These are phyloP conservation scores for Halotydeus destructor DNA, from an alignment of 1,140 invertebrate species.

Conservation along the genomic window DNA sequence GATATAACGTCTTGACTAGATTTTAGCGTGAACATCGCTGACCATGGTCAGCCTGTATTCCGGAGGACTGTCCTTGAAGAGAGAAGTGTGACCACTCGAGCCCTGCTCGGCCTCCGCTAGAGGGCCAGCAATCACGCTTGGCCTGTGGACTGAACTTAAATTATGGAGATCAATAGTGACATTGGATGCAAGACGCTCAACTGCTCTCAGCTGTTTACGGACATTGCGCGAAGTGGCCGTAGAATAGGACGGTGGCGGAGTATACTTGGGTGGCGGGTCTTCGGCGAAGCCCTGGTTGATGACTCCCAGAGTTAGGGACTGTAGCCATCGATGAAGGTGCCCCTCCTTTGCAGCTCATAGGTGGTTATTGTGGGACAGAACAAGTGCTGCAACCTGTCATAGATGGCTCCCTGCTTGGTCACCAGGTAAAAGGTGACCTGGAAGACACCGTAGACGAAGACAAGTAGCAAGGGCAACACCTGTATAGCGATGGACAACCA, in stretches of 20 bases:
- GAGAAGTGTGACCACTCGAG: too few species aligned
- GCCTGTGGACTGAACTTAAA: too few species aligned
- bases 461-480: conserved; percentile 45
- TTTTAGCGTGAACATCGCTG: too few species aligned
- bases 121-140: too few species aligned
- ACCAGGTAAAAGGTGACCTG: conserved; percentile 16
- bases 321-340: neutral
- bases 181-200: neutral
- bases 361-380: conserved; percentile 3
- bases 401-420: neutral
- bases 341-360: neutral
- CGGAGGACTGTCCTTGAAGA: too few species aligned
- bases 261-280: conserved; percentile 77
- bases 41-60: too few species aligned
- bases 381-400: neutral
- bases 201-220: neutral
- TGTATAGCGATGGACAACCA: conserved; percentile 54
- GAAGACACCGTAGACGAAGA: conserved; percentile 22
- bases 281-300: conserved; percentile 24
- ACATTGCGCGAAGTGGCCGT: conserved; percentile 43
- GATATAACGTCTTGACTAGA: too few species aligned
- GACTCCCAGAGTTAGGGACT: too few species aligned
- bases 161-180: neutral
- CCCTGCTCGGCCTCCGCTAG: too few species aligned
- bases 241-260: conserved; percentile 70